phyloP scores from a whole-genome alignment of 2,113 vertebrate species.

The Tiliqua scincoides region DNA sequence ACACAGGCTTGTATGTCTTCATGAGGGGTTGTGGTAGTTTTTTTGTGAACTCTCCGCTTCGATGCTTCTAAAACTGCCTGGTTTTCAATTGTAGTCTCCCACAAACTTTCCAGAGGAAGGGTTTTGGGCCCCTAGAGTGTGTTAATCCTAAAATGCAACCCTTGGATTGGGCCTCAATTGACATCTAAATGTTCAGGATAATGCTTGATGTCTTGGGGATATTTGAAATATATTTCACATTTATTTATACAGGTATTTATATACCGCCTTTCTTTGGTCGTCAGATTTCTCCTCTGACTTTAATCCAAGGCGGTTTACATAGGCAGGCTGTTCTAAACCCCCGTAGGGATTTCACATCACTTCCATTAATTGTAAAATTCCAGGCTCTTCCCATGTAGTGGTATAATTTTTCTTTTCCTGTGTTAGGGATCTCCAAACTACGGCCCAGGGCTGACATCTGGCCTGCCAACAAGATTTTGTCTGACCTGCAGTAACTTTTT shows the following conservation, averaged over 20 bases:
- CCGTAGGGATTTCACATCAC: too few species aligned
- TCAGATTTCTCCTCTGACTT: too few species aligned
- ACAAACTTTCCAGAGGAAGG: neutral
- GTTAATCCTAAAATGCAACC: neutral
- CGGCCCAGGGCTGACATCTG: too few species aligned
- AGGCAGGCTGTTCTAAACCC: too few species aligned
- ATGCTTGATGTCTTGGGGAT: slow-evolving; percentile 15
- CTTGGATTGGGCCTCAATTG: neutral
- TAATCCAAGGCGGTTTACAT: too few species aligned
- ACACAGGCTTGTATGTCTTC: neutral
- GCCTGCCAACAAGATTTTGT: too few species aligned
- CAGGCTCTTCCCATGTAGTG: neutral
- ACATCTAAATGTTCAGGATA: neutral
- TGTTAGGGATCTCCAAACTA: too few species aligned
- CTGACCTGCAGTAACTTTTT: too few species aligned
- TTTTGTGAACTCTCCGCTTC: neutral
- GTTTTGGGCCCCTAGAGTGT: neutral
- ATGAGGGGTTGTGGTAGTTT: neutral
- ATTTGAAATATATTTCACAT: neutral
- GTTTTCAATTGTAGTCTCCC: neutral
- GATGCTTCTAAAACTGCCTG: neutral
- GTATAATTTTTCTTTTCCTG: neutral
- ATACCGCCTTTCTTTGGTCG: too few species aligned
- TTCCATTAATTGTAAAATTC: neutral
- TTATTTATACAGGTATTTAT: too few species aligned